phyloP scores from a whole-genome alignment of 2,797 vertebrate genomes.

The Sebastes itinus region DNA sequence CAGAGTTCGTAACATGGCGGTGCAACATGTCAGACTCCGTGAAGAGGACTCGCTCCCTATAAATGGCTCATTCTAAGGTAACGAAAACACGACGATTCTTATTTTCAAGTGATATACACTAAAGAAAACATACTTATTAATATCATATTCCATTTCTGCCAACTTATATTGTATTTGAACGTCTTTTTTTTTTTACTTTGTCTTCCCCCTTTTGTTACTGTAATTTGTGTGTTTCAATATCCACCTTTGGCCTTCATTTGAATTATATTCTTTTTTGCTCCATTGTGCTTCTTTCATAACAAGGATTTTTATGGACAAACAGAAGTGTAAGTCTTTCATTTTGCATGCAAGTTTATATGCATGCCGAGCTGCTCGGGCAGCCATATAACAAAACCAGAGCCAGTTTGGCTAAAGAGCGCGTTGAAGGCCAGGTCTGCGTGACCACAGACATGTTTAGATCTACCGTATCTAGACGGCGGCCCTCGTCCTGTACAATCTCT shows the following conservation, averaged over 20 bases:
- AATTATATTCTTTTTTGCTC: background rate
- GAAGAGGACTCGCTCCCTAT: no score
- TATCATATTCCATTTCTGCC: no score
- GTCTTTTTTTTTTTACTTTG: background rate
- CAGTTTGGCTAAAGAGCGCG: constrained; percentile 16
- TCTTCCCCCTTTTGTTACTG: background rate
- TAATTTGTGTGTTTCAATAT: background rate
- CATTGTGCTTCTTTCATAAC: background rate
- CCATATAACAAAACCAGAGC: constrained; percentile 10
- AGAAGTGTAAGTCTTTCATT: constrained; percentile 4
- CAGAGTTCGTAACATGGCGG: no score
- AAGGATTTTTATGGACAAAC: constrained; percentile 26
- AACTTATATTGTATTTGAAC: background rate
- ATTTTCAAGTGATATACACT: no score
- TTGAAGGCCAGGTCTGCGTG: constrained; percentile 64
- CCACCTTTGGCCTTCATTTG: background rate
- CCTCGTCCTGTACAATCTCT: constrained; percentile 58
- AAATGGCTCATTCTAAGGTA: no score
- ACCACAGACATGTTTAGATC: constrained; percentile 67
- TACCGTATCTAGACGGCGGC: constrained; percentile 44
- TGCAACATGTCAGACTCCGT: no score
- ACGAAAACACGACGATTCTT: no score
- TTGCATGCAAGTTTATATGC: constrained; percentile 12
- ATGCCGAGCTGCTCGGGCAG: background rate
- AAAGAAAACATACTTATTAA: no score